These are phyloP conservation scores for Petromus typicus DNA, from an alignment of 2,113 vertebrate genomes.

Conservation along the genomic window DNA sequence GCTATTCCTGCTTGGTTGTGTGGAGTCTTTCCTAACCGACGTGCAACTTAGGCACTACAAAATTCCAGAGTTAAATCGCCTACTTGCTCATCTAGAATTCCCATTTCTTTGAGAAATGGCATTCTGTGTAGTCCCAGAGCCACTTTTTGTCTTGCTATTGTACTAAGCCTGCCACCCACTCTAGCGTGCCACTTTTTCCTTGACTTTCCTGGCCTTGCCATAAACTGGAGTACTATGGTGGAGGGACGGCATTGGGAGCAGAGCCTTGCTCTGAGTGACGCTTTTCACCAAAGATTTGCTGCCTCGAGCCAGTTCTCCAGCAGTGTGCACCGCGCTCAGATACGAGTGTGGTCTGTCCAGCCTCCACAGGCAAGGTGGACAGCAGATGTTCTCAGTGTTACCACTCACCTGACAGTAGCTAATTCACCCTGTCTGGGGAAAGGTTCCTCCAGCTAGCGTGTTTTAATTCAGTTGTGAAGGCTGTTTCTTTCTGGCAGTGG, in stretches of 20 bases:
- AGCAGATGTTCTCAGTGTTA: background rate
- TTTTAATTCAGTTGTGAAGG: background rate
- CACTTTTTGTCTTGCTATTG: background rate
- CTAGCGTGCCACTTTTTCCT: background rate
- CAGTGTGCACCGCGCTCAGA: rapidly evolving
- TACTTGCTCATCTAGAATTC: background rate
- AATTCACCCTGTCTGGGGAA: background rate
- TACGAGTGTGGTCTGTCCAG: background rate
- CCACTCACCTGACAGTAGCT: background rate
- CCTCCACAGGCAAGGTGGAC: background rate
- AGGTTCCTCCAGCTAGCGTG: background rate
- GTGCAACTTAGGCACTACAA: background rate
- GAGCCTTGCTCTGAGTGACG: background rate
- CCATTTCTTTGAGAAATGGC: background rate
- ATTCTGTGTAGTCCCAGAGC: background rate
- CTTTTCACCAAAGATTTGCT: background rate
- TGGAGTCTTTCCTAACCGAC: background rate
- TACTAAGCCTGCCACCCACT: background rate
- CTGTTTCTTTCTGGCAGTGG: background rate
- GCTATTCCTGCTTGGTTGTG: background rate
- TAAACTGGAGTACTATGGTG: background rate
- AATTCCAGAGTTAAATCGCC: background rate
- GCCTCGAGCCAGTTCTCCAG: background rate
- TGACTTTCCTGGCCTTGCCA: background rate
- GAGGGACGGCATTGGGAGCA: background rate